These are phyloP conservation scores for Chrysodeixis includens DNA, from an alignment of 2,888 invertebrate genomes.

Conservation along the genomic window DNA sequence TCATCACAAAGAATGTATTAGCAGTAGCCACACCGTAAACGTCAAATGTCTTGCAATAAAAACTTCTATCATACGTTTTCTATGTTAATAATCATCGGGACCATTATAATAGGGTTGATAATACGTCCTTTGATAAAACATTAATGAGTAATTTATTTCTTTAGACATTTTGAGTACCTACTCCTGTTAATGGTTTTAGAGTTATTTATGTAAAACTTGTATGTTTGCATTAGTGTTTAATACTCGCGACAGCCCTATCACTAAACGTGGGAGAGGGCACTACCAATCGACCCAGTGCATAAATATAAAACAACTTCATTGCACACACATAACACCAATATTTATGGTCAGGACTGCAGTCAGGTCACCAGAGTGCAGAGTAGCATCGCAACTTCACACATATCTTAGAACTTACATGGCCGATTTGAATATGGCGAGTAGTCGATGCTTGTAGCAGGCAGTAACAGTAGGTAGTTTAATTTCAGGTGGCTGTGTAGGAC, in stretches of 20 bases:
- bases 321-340: constrained; percentile 57
- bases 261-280: constrained; percentile 62
- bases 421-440: constrained; percentile 43
- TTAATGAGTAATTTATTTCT: neutral
- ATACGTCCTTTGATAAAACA: neutral
- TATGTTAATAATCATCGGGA: constrained; percentile 21
- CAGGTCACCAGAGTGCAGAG: constrained; percentile 53
- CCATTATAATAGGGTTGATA: constrained; percentile 13
- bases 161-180: neutral
- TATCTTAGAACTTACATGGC: constrained; percentile 35
- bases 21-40: constrained; percentile 18
- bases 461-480: constrained; percentile 27
- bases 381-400: constrained; percentile 29
- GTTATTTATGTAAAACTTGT: neutral
- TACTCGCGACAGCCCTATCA: constrained; percentile 55
- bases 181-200: neutral
- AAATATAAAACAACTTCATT: constrained; percentile 64
- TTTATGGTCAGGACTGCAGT: constrained; percentile 52
- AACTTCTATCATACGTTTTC: constrained; percentile 25
- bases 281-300: constrained; percentile 61
- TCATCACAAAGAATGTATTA: constrained; percentile 19
- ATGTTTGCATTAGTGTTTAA: constrained; percentile 14
- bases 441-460: neutral
- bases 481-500: constrained; percentile 54
- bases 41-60: constrained; percentile 26